Conservation (phyloP, 2,888 invertebrate species). For the Rhabditoides inermis region DNA sequence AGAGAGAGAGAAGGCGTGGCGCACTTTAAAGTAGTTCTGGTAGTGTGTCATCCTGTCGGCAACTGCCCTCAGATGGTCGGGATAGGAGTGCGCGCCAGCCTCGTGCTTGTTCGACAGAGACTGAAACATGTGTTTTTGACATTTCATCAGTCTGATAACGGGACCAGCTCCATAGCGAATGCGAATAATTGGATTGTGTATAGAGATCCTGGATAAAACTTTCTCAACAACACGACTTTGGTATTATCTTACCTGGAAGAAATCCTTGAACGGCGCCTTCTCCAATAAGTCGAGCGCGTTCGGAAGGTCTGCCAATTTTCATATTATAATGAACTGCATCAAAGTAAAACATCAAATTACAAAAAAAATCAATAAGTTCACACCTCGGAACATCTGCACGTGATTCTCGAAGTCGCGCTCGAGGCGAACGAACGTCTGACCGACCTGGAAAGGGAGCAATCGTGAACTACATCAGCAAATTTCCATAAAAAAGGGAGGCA, state of each 20-base stretch:
- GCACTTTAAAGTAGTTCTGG: constrained; percentile 82
- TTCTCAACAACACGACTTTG: too few relatives aligned
- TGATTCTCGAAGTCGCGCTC: constrained; percentile 90
- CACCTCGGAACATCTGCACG: constrained; percentile 64
- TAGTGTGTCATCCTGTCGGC: constrained; percentile 92
- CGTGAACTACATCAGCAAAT: not conserved
- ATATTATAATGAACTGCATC: constrained; percentile 59
- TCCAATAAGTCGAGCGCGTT: constrained; percentile 71
- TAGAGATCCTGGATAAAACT: not conserved
- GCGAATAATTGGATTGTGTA: too few relatives aligned
- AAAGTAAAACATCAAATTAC: not conserved
- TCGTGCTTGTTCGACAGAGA: constrained; percentile 35
- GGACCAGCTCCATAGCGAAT: too few relatives aligned
- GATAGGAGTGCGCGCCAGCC: constrained; percentile 68
- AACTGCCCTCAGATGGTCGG: constrained; percentile 83
- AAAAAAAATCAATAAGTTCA: too few relatives aligned
- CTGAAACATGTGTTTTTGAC: constrained; percentile 32
- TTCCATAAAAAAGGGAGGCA: not conserved
- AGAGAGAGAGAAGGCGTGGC: too few relatives aligned
- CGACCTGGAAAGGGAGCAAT: constrained; percentile 57
- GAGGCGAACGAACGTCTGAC: constrained; percentile 72
- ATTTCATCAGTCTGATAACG: too few relatives aligned
- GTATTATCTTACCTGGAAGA: constrained; percentile 50
- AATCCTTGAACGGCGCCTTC: constrained; percentile 32
- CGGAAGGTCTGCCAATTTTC: constrained; percentile 77